phyloP scores from a whole-genome alignment of 1,140 invertebrate species.

The Cataglyphis hispanica region DNA sequence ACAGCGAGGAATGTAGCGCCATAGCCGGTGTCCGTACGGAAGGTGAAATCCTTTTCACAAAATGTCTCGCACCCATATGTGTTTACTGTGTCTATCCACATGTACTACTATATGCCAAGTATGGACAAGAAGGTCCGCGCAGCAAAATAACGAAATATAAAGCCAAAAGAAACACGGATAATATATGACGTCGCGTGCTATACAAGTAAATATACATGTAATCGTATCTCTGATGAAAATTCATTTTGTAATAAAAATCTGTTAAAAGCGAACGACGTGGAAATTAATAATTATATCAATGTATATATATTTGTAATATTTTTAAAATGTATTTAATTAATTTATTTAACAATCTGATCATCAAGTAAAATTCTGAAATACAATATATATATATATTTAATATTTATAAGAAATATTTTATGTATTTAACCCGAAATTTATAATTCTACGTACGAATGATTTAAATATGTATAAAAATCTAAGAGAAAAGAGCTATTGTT shows the following conservation, averaged over 20 bases:
- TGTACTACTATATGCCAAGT: background rate
- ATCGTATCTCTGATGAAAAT: background rate
- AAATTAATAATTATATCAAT: conserved; percentile 27
- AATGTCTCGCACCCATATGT: conserved; percentile 3
- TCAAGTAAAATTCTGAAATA: background rate
- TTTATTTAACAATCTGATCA: background rate
- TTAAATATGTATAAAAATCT: background rate
- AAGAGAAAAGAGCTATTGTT: background rate
- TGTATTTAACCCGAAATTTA: background rate
- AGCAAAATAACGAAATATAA: conserved; percentile 50
- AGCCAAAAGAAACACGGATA: background rate
- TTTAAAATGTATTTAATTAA: no score
- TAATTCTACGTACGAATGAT: background rate
- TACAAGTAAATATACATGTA: background rate
- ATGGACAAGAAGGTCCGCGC: conserved; percentile 5
- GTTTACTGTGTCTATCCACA: conserved; percentile 22
- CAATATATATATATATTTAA: background rate
- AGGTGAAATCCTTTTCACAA: conserved; percentile 54
- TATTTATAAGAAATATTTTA: background rate
- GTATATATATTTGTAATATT: background rate
- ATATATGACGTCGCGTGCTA: conserved; percentile 7
- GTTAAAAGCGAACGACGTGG: conserved; percentile 16
- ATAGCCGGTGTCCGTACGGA: conserved; percentile 1
- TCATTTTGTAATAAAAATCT: conserved; percentile 16
- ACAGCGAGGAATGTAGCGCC: conserved; percentile 53